These are phyloP conservation scores for Lepas anatifera DNA, from an alignment of 2,888 invertebrate genomes.

Conservation along the genomic window DNA sequence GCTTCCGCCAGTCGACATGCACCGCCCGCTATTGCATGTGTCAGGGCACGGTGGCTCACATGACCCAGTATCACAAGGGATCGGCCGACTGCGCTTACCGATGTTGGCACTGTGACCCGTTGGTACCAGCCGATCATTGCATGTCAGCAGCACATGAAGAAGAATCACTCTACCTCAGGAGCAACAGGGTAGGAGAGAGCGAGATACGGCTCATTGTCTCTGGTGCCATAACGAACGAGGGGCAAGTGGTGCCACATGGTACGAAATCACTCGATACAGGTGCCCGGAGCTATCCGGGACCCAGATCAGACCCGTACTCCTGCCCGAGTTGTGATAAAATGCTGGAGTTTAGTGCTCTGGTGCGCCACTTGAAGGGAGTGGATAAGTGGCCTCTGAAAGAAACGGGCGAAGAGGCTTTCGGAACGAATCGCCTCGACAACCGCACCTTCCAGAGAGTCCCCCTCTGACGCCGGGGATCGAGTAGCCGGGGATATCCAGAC, in stretches of 20 bases:
- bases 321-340: background rate
- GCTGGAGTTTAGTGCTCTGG: background rate
- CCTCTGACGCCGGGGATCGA: background rate
- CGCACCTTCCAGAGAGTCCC: background rate
- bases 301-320: background rate
- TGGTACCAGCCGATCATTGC: background rate
- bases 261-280: background rate
- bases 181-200: background rate
- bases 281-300: slow-evolving; percentile 6
- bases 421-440: background rate
- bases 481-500: background rate
- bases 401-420: background rate
- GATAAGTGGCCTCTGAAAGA: background rate
- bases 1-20: background rate
- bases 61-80: background rate
- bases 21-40: background rate
- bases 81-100: background rate
- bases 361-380: background rate
- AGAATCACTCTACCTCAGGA: background rate
- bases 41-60: background rate
- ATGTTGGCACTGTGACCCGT: background rate
- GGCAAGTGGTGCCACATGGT: background rate
- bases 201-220: background rate
- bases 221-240: background rate
- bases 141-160: background rate